Evolutionary conservation across 2,113 vertebrate species (phyloP).

Genomic region (Gnathonemus echidnorhynchus): DNA sequence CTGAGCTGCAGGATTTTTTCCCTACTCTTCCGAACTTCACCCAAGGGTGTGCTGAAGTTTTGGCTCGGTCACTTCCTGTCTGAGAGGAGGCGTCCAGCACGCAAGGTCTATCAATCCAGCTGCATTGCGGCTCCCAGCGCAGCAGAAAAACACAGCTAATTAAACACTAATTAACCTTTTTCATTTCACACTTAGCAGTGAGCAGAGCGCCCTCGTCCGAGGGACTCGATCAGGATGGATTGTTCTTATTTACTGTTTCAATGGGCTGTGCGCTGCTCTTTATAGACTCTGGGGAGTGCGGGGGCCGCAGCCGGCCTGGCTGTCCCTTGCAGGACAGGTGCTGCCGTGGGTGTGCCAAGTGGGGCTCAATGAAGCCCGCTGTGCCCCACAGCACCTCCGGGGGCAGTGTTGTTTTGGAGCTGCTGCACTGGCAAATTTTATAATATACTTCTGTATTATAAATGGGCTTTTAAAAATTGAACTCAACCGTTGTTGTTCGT

Average conservation of each 20-base stretch:
- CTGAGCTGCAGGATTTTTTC: not conserved
- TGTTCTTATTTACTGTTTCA: not conserved
- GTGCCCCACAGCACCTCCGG: not conserved
- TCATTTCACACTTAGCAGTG: not conserved
- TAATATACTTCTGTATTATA: not conserved
- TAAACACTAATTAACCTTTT: constrained; percentile 19
- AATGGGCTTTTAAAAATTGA: not conserved
- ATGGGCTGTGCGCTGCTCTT: not conserved
- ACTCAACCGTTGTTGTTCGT: not conserved
- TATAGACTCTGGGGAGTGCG: not conserved
- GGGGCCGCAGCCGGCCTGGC: not conserved
- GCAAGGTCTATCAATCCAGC: not conserved
- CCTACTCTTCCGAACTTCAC: not conserved
- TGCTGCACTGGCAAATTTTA: not conserved
- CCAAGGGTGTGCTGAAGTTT: not conserved
- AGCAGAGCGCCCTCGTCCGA: not conserved
- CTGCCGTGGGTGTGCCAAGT: not conserved
- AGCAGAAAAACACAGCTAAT: constrained; percentile 19
- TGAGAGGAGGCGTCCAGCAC: not conserved
- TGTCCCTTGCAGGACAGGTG: not conserved
- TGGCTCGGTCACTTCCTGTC: not conserved
- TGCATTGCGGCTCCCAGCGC: not conserved
- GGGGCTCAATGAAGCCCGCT: not conserved
- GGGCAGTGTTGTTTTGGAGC: not conserved
- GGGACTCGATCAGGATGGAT: not conserved